Base-by-base conservation (phyloP, 2,797 vertebrate genomes). In the Staurois parvus region DNA sequence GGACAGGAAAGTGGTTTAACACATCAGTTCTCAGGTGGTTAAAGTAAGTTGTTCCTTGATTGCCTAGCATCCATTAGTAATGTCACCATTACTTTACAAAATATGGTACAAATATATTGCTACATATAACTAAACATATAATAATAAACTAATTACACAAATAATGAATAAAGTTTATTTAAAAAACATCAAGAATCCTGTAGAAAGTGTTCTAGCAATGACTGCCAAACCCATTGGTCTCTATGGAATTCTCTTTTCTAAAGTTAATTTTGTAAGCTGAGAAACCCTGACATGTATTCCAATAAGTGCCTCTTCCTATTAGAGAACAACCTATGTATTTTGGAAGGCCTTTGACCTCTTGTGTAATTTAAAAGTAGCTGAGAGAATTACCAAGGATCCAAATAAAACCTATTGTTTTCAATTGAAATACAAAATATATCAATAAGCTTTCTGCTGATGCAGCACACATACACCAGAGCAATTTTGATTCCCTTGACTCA, bases 241-340 rank as follows among this genome's bases (percentile, higher is more conserved):
- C 72, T 5, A 34, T 83, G 72, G 81, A 67, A 48, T 83, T 75
- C 29, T 83, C 28, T 67, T 66, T 67, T 75, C 28, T 83, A 40
- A 75, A 45, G 72, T 73, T 81, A 72, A 83, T 83, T 75, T 83
- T 68, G 42, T 76, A 56, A 70, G 52, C 74, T 77, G 66, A 67
- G 66, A 76, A 76, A 70, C 45, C 45, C n/a, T 76, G 82, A 84
- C 70, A 78, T 78, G 70, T 76, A 78, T 67, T 70, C 67, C 80
- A 82, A 86, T 87, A 87, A 52, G 56, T 78, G 80, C 32, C 45
- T 83, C 42, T 79, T 72, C 75, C 74, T 83, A 79, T 79, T 79
- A 82, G 85, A 34, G 52, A 83, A 45, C 67, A 77, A 26, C 19
- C 79, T 70, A 70, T 34, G 40, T 29, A 77, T 86, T 77, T 77